Evolutionary conservation across 1,140 invertebrate species (phyloP), one percentile per base, ranked within the genome.

Genomic region (Caerostris darwini): DNA sequence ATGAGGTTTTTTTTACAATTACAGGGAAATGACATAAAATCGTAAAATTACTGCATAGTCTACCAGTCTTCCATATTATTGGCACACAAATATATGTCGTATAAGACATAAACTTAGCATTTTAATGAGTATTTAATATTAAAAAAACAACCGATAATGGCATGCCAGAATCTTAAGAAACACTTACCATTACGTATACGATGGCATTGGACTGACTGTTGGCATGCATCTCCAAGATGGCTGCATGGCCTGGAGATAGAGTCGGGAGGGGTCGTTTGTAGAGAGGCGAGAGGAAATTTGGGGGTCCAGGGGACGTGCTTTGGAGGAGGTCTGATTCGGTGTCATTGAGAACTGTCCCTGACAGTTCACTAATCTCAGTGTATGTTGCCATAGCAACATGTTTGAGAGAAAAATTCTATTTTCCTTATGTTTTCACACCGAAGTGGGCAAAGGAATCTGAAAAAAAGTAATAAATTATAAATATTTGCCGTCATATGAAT

Each of bases 161-260:
- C 61, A 64, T 1, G 7, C 17, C 7, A 10, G 61, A 34, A 34
- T 34, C 34, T 34, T 34, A 34, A 85, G 17, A 58, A 10, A 85
- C 12, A 7, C 58, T 93, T 64, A 94, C 92, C 61, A 90, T 61
- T 5, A 95, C 87, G 58, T 95, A 95, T 3, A 94, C 67, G 56
- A 95, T 77, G 58, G 94, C 94, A 59, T 94, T 94, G 12, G 90
- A 86, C 56, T 88, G 82, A 77, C 94, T 95, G 61, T 95, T 94
- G 53, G 94, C 94, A 91, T 95, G 94, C 94, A 95, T 95, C 82
- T 95, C 94, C 90, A 94, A 81, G 54, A 95, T 95, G 89, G 89
- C 94, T n/a, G 61, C 83, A 64, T 94, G 94, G 50, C 94, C 94
- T 4, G 94, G 94, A 5, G 89, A 92, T 50, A 94, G 54, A 12